phyloP scores from a whole-genome alignment of 2,113 vertebrate genomes.

The Campylomormyrus numenius region DNA sequence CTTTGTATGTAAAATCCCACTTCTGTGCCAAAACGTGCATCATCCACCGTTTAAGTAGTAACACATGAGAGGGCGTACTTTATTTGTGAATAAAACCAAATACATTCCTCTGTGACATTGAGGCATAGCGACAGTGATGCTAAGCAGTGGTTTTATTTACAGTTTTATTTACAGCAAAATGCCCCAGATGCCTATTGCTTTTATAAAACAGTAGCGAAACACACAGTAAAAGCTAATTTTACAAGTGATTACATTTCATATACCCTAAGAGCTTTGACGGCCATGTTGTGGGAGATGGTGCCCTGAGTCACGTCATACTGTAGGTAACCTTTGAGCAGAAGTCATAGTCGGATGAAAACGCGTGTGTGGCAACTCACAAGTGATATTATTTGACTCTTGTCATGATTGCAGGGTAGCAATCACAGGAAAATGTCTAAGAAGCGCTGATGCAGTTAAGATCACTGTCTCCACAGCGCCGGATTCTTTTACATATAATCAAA shows the following conservation, averaged over 20 bases:
- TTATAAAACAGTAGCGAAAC: not conserved
- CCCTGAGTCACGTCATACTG: not conserved
- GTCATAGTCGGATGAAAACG: not conserved
- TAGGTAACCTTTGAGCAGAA: not conserved
- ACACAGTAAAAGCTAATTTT: not conserved
- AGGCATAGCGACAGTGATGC: not conserved
- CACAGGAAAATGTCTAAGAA: not conserved
- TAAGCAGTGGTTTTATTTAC: not conserved
- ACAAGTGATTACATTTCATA: not conserved
- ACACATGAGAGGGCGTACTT: not conserved
- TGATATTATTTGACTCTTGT: not conserved
- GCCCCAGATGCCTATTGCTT: not conserved
- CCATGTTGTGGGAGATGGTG: not conserved
- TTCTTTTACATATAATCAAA: not conserved
- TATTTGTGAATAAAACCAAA: not conserved
- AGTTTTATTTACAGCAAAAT: not conserved
- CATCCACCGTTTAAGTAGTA: not conserved
- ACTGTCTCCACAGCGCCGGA: not conserved
- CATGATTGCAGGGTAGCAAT: not conserved
- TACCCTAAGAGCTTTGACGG: not conserved
- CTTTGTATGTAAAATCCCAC: not conserved
- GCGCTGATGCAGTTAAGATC: not conserved
- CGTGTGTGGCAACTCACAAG: not conserved
- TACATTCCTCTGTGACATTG: not conserved
- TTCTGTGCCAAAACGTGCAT: not conserved